Conservation (phyloP, 2,888 invertebrate species). For the Abrostola tripartita region DNA sequence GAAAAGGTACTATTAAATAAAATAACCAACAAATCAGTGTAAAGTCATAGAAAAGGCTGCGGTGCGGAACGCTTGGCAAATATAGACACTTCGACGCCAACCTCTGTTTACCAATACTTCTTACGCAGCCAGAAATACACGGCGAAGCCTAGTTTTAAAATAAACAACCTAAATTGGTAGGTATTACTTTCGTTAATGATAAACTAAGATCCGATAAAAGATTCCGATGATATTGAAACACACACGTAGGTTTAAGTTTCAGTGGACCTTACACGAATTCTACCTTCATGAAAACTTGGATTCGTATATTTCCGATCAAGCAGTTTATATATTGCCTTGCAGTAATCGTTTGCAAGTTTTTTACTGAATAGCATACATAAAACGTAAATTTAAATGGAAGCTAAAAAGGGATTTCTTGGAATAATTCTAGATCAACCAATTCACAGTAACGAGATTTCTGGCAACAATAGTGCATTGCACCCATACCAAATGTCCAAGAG, state of each 20-base stretch:
- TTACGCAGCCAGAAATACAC: not conserved
- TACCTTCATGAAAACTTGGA: too few species aligned
- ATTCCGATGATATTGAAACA: too few species aligned
- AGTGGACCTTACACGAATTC: too few species aligned
- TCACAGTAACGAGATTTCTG: constrained; percentile 21
- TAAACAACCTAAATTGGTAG: not conserved
- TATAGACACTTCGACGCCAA: constrained; percentile 13
- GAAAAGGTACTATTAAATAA: not conserved
- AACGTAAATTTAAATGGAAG: too few species aligned
- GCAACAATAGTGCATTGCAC: constrained; percentile 28
- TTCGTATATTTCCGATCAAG: too few species aligned
- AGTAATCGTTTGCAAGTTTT: too few species aligned
- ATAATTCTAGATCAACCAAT: constrained; percentile 7
- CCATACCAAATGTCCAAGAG: constrained; percentile 54
- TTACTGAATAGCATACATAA: too few species aligned
- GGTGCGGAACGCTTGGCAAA: constrained; percentile 28
- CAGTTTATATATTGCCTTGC: too few species aligned
- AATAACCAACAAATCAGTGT: constrained; percentile 1
- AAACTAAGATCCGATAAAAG: too few species aligned
- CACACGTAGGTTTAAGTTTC: too few species aligned
- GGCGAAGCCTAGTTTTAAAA: not conserved
- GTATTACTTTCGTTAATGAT: not conserved
- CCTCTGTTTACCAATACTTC: constrained; percentile 26
- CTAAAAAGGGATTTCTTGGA: not conserved
- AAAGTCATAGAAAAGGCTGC: constrained; percentile 9